Percentiles rank a stretch among this genome's conserved stretches.
Evolutionary conservation across 2,888 invertebrate genomes (phyloP).

Genomic region (Seira musarum): DNA sequence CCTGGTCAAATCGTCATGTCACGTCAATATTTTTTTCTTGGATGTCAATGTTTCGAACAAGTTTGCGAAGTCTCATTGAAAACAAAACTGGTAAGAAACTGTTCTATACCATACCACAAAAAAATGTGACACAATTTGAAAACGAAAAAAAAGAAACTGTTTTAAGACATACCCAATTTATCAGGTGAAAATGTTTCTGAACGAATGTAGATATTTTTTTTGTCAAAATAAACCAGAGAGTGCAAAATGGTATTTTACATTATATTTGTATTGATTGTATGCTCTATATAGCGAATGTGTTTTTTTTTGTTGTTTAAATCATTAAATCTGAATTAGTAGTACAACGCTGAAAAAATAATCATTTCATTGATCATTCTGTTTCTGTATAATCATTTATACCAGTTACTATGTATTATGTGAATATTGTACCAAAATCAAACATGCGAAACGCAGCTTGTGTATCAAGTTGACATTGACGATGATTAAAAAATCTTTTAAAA

Average conservation of each 20-base stretch:
- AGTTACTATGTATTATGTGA: constrained; percentile 3
- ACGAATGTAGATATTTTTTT: not conserved
- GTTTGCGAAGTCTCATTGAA: too few relatives aligned
- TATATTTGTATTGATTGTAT: not conserved
- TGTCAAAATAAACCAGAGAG: too few relatives aligned
- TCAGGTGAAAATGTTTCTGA: not conserved
- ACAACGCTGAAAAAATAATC: constrained; percentile 2
- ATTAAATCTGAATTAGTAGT: not conserved
- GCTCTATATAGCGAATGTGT: not conserved
- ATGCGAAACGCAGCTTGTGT: not conserved
- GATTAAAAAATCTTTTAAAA: constrained; percentile 2
- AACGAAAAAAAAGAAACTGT: too few relatives aligned
- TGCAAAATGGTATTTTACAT: too few relatives aligned
- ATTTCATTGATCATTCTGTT: constrained; percentile 12
- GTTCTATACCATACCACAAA: too few relatives aligned
- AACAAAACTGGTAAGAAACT: too few relatives aligned
- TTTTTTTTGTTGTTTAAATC: too few relatives aligned
- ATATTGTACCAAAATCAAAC: not conserved
- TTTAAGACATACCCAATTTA: too few relatives aligned
- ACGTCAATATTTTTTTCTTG: too few relatives aligned
- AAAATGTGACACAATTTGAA: too few relatives aligned
- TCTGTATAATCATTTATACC: not conserved
- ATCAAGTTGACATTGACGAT: constrained; percentile 1
- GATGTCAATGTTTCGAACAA: too few relatives aligned
- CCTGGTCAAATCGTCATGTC: too few relatives aligned